phyloP scores from a whole-genome alignment of 1,140 invertebrate species.

The Lethrus apterus region DNA sequence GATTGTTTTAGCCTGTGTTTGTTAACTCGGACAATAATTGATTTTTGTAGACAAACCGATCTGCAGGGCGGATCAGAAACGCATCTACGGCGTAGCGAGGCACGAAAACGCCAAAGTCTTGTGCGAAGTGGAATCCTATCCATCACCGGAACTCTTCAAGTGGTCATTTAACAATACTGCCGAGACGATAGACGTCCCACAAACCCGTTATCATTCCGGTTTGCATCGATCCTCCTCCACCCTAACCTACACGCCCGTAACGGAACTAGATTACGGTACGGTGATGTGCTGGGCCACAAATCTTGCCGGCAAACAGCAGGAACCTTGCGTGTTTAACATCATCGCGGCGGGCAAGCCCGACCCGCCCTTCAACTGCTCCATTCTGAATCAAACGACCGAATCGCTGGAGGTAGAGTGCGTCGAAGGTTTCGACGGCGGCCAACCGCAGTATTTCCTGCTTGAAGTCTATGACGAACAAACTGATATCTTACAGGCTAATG shows the following conservation, averaged over 20 bases:
- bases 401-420: slow-evolving; percentile 65
- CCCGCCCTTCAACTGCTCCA: slow-evolving; percentile 67
- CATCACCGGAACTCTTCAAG: slow-evolving; percentile 71
- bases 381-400: slow-evolving; percentile 71
- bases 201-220: slow-evolving; percentile 51
- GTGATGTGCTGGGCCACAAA: slow-evolving; percentile 59
- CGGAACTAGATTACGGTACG: slow-evolving; percentile 67
- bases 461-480: slow-evolving; percentile 66
- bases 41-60: slow-evolving; percentile 70
- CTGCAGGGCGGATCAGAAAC: slow-evolving; percentile 68
- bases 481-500: slow-evolving; percentile 51
- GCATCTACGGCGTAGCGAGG: slow-evolving; percentile 75
- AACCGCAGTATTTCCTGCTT: slow-evolving; percentile 49
- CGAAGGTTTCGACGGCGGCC: slow-evolving; percentile 74
- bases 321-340: slow-evolving; percentile 66
- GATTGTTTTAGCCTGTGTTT: not conserved
- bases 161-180: slow-evolving; percentile 88
- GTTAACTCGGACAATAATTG: not conserved
- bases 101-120: slow-evolving; percentile 71
- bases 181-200: slow-evolving; percentile 67
- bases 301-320: slow-evolving; percentile 55
- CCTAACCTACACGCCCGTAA: slow-evolving; percentile 70
- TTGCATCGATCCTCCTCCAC: slow-evolving; percentile 58
- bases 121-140: slow-evolving; percentile 82
- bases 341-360: slow-evolving; percentile 73